Percentiles rank a stretch among this genome's conserved stretches.
Evolutionary conservation across 2,888 invertebrate species (phyloP).

Genomic region (Scaptomyza caliginosa): DNA sequence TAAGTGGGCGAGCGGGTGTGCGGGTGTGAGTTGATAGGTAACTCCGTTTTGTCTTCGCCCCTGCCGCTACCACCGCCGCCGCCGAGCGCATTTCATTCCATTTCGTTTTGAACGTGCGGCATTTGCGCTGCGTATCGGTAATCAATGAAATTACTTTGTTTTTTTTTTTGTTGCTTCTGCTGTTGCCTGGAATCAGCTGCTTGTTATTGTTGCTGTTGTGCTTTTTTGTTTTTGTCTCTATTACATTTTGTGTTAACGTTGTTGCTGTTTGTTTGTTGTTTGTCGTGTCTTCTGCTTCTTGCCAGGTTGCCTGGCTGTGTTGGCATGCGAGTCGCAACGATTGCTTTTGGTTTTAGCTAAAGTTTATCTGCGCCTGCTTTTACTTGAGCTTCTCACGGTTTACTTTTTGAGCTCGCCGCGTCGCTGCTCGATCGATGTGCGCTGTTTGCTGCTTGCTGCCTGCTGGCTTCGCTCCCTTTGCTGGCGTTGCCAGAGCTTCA

Average conservation of each 20-base stretch:
- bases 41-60: slow-evolving; percentile 33
- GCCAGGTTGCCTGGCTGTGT: slow-evolving; percentile 36
- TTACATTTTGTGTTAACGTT: slow-evolving; percentile 54
- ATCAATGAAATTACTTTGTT: slow-evolving; percentile 77
- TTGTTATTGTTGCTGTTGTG: slow-evolving; percentile 43
- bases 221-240: slow-evolving; percentile 56
- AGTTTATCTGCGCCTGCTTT: slow-evolving; percentile 73
- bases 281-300: slow-evolving; percentile 32
- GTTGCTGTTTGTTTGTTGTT: slow-evolving; percentile 37
- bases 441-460: slow-evolving; percentile 4
- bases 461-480: neutral
- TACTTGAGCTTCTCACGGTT: slow-evolving; percentile 81
- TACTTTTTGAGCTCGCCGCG: slow-evolving; percentile 70
- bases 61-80: too few species aligned
- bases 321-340: slow-evolving; percentile 59
- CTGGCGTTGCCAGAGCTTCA: slow-evolving; percentile 56
- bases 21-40: slow-evolving; percentile 9
- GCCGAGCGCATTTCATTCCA: slow-evolving; percentile 42
- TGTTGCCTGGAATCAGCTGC: slow-evolving; percentile 66
- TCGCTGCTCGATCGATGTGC: slow-evolving; percentile 10
- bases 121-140: slow-evolving; percentile 71
- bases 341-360: slow-evolving; percentile 61
- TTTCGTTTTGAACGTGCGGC: slow-evolving; percentile 68
- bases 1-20: neutral
- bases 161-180: slow-evolving; percentile 31